phyloP scores from a whole-genome alignment of 2,888 invertebrate genomes.

The Thymelicus sylvestris region DNA sequence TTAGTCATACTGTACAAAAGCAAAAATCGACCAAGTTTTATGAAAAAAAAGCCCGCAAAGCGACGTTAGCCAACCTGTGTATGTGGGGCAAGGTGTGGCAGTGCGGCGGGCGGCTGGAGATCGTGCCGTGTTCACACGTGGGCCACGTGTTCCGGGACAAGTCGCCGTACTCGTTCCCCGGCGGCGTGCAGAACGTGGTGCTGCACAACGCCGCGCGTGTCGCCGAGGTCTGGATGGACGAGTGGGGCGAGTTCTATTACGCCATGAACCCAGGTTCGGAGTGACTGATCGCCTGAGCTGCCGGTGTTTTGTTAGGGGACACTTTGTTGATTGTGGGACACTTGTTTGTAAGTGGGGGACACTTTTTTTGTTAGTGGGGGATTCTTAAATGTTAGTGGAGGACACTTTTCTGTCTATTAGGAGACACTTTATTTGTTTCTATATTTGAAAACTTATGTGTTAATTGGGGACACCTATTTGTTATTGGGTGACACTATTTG shows the following conservation, averaged over 20 bases:
- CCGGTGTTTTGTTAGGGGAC: conserved; percentile 7
- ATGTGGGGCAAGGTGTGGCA: conserved; percentile 91
- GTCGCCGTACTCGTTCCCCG: conserved; percentile 99
- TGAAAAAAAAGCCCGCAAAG: too few species aligned
- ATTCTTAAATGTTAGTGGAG: too few species aligned
- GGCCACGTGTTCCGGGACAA: conserved; percentile 99
- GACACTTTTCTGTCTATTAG: too few species aligned
- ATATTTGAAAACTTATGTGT: too few species aligned
- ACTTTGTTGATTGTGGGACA: too few species aligned
- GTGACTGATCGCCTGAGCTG: conserved; percentile 16
- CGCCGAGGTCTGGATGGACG: conserved; percentile 99
- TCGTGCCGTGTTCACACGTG: conserved; percentile 97
- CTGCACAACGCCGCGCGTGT: conserved; percentile 99
- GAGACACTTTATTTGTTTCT: too few species aligned
- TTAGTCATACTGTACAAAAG: too few species aligned
- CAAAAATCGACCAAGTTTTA: too few species aligned
- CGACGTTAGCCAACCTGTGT: conserved; percentile 10
- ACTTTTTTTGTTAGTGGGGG: too few species aligned
- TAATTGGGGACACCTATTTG: too few species aligned
- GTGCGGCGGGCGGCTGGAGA: conserved; percentile 97
- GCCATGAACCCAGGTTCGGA: conserved; percentile 98
- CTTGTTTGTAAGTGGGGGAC: background rate
- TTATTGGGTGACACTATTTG: too few species aligned
- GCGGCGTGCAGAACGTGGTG: conserved; percentile 98
- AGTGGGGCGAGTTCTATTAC: conserved; percentile 99